Base-by-base conservation (phyloP, 2,888 invertebrate species). In the Pedicia rivosa region DNA sequence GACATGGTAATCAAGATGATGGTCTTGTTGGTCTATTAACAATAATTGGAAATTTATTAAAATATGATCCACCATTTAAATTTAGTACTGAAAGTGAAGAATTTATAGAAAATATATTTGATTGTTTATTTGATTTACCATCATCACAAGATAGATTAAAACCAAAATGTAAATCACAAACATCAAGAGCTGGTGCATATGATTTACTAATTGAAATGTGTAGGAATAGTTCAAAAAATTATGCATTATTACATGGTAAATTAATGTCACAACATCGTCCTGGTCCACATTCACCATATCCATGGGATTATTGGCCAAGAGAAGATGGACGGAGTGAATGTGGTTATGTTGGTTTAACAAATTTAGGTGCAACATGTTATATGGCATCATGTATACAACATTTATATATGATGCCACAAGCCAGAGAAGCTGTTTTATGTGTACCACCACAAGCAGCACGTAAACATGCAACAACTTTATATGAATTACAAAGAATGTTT, bases 361-460 rank as follows among this genome's bases (percentile, higher is more conserved):
- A 94, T 63, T 68, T 94, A 12, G 94, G 94, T 17, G 94, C 94
- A 17, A 94, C 94, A 2, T 94, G 94, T 57, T 94, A 94, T 60
- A 90, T 94, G 90, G 94, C 94, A 8, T 88, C 92, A 3, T 92
- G 92, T 53, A 86, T 94, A 77, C 94, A 94, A 58, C 94, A 94
- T 59, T 64, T 94, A 44, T 94, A 88, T 58, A 94, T 94, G 92
- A 90, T 94, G 80, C 92, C 92, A 5, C 84, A 86, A 53, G 88
- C 90, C 1, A 66, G 92, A 35, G 75, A 79, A 33, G 82, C 88
- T 0, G 78, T 94, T 47, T 63, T 94, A 38, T 70, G 72, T 5
- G 78, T 84, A 1, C 81, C 84, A 46, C 75, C 80, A 38, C 70
- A 70, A 31, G 65, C 69, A 6, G 71, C 74, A 31, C 78, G 76